Evolutionary conservation across 2,888 invertebrate species (phyloP).

Genomic region (Maniola hyperantus): DNA sequence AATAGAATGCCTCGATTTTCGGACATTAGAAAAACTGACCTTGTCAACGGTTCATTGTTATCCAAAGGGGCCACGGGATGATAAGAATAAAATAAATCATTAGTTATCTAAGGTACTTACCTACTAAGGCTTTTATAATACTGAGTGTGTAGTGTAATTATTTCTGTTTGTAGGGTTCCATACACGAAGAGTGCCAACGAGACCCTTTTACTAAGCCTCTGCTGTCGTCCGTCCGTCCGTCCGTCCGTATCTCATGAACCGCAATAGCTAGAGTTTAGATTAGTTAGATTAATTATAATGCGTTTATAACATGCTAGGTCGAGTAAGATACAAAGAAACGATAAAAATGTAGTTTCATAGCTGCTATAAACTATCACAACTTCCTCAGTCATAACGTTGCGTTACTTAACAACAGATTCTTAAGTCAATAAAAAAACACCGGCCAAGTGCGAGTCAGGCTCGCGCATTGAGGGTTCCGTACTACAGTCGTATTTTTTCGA

Average conservation of each 20-base stretch:
- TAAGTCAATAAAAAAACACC: constrained; percentile 8
- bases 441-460: no score
- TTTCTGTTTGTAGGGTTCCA: no score
- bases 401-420: constrained; percentile 10
- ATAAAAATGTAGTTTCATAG: neutral
- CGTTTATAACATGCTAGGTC: neutral
- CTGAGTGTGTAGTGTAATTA: neutral
- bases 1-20: constrained; percentile 18
- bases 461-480: no score
- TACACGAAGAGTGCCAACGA: no score
- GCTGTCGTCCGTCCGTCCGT: no score
- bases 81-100: constrained; percentile 2
- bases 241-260: no score
- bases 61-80: constrained; percentile 8
- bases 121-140: neutral
- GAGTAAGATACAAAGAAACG: neutral
- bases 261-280: no score
- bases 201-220: no score
- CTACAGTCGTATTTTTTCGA: no score
- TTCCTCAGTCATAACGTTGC: constrained; percentile 8
- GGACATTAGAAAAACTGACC: constrained; percentile 10
- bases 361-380: constrained; percentile 3
- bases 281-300: neutral
- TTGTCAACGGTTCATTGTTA: constrained; percentile 12
- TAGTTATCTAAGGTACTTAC: no score